phyloP scores from a whole-genome alignment of 2,797 vertebrate species.

The Manis javanica region DNA sequence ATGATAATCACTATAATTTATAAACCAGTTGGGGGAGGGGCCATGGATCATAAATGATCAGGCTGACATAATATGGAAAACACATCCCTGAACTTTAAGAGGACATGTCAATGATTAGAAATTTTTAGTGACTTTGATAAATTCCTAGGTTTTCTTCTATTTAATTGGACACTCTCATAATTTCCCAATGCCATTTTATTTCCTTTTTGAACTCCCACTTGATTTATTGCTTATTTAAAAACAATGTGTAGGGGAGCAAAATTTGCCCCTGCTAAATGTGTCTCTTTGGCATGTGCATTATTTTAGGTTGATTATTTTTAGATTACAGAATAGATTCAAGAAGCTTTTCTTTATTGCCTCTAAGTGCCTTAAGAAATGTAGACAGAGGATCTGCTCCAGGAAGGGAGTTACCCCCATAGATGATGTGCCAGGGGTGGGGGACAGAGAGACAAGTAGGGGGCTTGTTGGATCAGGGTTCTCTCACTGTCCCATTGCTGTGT shows the following conservation, averaged over 20 bases:
- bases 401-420: background rate
- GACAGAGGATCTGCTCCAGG: background rate
- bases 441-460: background rate
- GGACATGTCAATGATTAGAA: background rate
- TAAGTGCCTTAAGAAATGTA: background rate
- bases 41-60: background rate
- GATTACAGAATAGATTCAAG: background rate
- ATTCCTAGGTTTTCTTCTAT: background rate
- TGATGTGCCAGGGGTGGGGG: background rate
- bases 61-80: constrained; percentile 10
- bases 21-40: background rate
- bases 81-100: background rate
- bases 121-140: constrained; percentile 46
- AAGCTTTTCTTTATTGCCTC: background rate
- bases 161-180: background rate
- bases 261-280: background rate
- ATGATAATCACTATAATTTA: background rate
- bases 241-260: background rate
- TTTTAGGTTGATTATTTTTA: background rate
- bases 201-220: background rate
- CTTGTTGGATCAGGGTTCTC: background rate
- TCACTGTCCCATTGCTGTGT: background rate
- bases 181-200: constrained; percentile 7
- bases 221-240: constrained; percentile 1
- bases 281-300: background rate